These are phyloP conservation scores for Micropoecilia bifurca DNA, from an alignment of 2,797 vertebrate genomes.

Conservation along the genomic window DNA sequence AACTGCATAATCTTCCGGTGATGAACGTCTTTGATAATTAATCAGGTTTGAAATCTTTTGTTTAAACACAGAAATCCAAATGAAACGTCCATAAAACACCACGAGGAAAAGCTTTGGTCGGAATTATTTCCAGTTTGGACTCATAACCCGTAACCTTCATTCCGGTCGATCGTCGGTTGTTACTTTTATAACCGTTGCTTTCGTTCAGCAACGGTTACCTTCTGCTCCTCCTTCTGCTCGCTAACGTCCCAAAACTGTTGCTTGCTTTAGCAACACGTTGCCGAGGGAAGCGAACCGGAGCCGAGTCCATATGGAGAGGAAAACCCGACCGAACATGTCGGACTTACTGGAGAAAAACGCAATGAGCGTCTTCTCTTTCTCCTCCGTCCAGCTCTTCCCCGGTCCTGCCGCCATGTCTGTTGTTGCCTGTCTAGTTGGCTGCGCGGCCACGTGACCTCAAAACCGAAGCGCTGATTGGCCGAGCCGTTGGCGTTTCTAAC, in stretches of 20 bases:
- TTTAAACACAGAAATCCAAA: not conserved
- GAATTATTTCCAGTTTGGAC: not conserved
- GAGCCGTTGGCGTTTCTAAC: not conserved
- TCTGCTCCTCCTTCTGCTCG: no score
- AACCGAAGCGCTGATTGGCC: slow-evolving; percentile 35
- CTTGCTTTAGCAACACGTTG: not conserved
- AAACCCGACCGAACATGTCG: not conserved
- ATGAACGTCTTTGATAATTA: not conserved
- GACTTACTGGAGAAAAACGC: slow-evolving; percentile 64
- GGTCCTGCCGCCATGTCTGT: slow-evolving; percentile 57
- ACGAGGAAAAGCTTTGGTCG: not conserved
- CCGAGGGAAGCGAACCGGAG: not conserved
- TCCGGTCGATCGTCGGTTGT: slow-evolving; percentile 50
- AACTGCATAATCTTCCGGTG: not conserved
- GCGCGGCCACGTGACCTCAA: slow-evolving; percentile 35
- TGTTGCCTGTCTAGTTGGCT: slow-evolving; percentile 29
- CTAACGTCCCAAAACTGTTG: slow-evolving; percentile 21
- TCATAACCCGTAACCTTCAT: slow-evolving; percentile 9
- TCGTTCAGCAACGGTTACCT: slow-evolving; percentile 63
- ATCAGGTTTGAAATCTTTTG: not conserved
- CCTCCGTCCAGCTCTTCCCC: slow-evolving; percentile 65
- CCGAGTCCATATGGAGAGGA: not conserved
- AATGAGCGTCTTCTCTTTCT: slow-evolving; percentile 64
- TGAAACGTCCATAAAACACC: not conserved
- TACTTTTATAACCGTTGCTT: slow-evolving; percentile 11